Evolutionary conservation across 23 tunicate species (phyloP).

Genomic region (Halocynthia aurantium): DNA sequence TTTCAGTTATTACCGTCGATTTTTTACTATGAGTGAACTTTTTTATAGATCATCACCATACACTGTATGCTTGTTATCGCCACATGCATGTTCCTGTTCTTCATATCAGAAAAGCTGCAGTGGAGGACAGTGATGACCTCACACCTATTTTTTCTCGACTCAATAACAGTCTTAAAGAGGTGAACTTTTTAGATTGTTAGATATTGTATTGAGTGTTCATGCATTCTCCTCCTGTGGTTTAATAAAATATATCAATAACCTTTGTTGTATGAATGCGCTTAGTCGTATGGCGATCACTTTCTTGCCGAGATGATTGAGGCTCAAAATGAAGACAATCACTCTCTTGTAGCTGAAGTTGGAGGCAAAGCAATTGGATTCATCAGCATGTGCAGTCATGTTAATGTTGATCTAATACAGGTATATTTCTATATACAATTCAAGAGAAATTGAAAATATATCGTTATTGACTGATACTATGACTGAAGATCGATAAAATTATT

Average conservation of each 20-base stretch:
- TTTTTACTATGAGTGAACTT: background rate
- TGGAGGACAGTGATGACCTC: constrained; percentile 92
- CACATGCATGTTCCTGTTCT: constrained; percentile 84
- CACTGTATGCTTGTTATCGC: constrained; percentile 61
- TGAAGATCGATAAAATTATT: background rate
- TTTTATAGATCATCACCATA: constrained; percentile 13
- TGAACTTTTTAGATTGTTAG: background rate
- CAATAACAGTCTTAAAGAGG: constrained; percentile 58
- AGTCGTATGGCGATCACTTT: constrained; percentile 89
- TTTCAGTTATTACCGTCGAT: background rate
- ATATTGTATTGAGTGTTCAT: background rate
- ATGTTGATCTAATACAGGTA: constrained; percentile 67
- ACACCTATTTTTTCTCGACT: constrained; percentile 74
- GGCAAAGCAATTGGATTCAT: constrained; percentile 93
- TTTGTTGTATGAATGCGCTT: background rate
- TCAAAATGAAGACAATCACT: constrained; percentile 62
- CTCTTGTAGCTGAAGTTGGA: constrained; percentile 84
- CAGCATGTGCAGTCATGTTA: constrained; percentile 75
- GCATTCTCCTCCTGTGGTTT: background rate
- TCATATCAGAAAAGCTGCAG: constrained; percentile 77
- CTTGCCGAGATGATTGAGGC: constrained; percentile 96
- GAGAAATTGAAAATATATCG: background rate
- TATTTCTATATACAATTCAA: background rate
- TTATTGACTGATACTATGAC: background rate
- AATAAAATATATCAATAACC: background rate